These are phyloP conservation scores for Tanytarsus gracilentus DNA, from an alignment of 2,888 invertebrate genomes.

Conservation along the genomic window DNA sequence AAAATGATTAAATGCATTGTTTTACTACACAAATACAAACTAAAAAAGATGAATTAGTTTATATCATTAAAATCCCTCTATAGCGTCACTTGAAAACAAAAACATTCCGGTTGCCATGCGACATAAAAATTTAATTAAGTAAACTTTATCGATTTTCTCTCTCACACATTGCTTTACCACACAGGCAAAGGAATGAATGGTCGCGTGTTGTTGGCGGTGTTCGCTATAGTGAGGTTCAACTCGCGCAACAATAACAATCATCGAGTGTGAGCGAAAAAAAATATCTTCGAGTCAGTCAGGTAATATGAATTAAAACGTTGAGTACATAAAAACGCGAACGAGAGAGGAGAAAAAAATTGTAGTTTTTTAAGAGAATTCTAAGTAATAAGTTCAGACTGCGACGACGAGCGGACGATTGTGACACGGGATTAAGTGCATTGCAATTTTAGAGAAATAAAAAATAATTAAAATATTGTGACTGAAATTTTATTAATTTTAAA, in stretches of 20 bases:
- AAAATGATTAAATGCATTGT: too few relatives aligned
- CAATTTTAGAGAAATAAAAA: not conserved
- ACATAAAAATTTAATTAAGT: conserved; percentile 1
- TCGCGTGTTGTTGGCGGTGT: not conserved
- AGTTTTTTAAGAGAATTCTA: not conserved
- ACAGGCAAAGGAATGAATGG: not conserved
- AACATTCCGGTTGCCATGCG: not conserved
- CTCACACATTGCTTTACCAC: not conserved
- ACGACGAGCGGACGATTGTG: not conserved
- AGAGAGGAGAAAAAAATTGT: conserved; percentile 6
- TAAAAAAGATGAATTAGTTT: too few relatives aligned
- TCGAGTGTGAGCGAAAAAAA: not conserved
- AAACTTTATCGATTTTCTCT: conserved; percentile 9
- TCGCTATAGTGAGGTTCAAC: not conserved
- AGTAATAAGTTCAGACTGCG: not conserved
- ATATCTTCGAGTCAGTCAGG: conserved; percentile 23
- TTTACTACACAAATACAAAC: too few relatives aligned
- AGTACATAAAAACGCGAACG: conserved; percentile 17
- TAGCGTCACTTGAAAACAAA: not conserved
- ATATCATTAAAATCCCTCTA: too few relatives aligned
- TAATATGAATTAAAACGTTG: conserved; percentile 26
- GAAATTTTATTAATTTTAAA: not conserved
- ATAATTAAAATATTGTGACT: not conserved
- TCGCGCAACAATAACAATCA: not conserved
- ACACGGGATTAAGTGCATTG: not conserved